Conservation (phyloP, 2,888 invertebrate genomes). For the Dorcus parallelipipedus region DNA sequence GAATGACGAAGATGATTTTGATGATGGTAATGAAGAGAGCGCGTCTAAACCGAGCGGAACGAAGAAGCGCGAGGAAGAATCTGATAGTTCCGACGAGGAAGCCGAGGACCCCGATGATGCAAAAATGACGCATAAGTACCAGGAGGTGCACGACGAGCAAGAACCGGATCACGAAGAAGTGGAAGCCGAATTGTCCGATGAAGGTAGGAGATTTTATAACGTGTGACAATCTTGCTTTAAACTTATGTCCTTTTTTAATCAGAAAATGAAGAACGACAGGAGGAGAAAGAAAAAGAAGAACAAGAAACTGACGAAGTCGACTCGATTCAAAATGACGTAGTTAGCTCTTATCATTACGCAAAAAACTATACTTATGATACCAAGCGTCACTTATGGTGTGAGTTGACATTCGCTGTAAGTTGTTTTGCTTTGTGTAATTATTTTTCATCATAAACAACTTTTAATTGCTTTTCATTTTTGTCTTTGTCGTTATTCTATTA, state of each 20-base stretch:
- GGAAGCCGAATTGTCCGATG: constrained; percentile 45
- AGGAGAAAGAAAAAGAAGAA: constrained; percentile 25
- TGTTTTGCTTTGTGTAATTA: neutral
- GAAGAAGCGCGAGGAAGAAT: constrained; percentile 29
- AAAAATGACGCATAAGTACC: constrained; percentile 43
- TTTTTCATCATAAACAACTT: neutral
- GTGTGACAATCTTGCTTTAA: neutral
- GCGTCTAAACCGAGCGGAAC: constrained; percentile 39
- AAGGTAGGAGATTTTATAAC: constrained; percentile 19
- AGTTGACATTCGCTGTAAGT: constrained; percentile 70
- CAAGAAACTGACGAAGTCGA: constrained; percentile 20
- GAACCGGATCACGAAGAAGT: constrained; percentile 50
- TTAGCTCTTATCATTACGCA: constrained; percentile 35
- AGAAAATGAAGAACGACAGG: no score
- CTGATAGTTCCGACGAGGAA: constrained; percentile 65
- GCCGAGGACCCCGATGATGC: constrained; percentile 57
- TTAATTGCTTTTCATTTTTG: neutral
- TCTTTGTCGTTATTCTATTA: neutral
- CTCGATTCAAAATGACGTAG: constrained; percentile 33
- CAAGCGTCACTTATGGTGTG: constrained; percentile 78
- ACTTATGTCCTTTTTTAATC: no score
- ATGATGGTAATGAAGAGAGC: constrained; percentile 30
- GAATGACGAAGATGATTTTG: constrained; percentile 43
- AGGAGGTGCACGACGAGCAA: constrained; percentile 49
- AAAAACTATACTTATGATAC: constrained; percentile 72